phyloP scores from a whole-genome alignment of 2,888 invertebrate genomes.

The Trissolcus brochymenae region DNA sequence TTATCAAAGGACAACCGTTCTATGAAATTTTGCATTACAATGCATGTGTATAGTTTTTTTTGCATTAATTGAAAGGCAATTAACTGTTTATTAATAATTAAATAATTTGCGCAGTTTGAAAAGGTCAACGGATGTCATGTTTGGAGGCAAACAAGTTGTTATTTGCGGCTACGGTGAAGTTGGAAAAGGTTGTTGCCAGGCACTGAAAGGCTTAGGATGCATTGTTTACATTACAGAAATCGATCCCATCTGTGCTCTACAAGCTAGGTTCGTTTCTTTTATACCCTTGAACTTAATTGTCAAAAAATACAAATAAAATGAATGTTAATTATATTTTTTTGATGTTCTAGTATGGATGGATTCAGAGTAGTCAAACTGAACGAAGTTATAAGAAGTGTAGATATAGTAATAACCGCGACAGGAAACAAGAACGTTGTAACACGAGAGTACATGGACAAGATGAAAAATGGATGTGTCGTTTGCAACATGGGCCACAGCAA shows the following conservation, averaged over 20 bases:
- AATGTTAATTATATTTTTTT: background rate
- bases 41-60: no score
- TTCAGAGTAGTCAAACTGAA: slow-evolving; percentile 95
- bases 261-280: slow-evolving; percentile 84
- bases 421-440: slow-evolving; percentile 98
- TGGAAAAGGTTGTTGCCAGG: slow-evolving; percentile 97
- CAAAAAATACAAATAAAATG: background rate
- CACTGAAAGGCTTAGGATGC: slow-evolving; percentile 94
- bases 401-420: slow-evolving; percentile 98
- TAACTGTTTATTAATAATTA: no score
- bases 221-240: slow-evolving; percentile 96
- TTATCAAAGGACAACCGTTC: no score
- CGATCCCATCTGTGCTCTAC: slow-evolving; percentile 97
- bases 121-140: slow-evolving; percentile 96
- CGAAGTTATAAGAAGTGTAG: slow-evolving; percentile 94
- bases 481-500: slow-evolving; percentile 99
- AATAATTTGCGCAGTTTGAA: slow-evolving; percentile 80
- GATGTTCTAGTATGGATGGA: slow-evolving; percentile 90
- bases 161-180: slow-evolving; percentile 98
- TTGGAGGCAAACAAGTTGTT: slow-evolving; percentile 96
- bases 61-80: no score
- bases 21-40: no score
- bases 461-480: slow-evolving; percentile 96
- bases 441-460: slow-evolving; percentile 95
- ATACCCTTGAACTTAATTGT: background rate